Conservation (phyloP, 1,140 invertebrate genomes). For the Charaxes varanes region DNA sequence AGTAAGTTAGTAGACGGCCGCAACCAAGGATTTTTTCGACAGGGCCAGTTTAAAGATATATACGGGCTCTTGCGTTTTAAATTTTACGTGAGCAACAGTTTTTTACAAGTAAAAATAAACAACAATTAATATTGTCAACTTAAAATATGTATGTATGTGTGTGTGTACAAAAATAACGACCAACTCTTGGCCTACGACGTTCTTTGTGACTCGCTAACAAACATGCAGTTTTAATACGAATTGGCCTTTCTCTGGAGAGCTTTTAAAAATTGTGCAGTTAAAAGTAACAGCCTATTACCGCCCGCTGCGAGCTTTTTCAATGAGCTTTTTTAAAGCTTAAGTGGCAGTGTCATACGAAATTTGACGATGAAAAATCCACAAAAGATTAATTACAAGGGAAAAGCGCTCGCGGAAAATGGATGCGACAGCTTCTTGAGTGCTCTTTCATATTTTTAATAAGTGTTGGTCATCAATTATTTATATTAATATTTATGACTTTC, state of each 20-base stretch:
- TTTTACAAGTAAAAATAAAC: too few species aligned
- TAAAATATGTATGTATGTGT: too few species aligned
- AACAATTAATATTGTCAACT: too few species aligned
- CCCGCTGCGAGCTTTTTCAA: constrained; percentile 5
- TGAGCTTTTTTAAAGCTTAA: constrained; percentile 5
- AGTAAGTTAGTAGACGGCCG: too few species aligned
- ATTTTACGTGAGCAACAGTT: too few species aligned
- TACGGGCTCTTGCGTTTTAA: too few species aligned
- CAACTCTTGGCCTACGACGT: too few species aligned
- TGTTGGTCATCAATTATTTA: too few species aligned
- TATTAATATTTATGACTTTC: too few species aligned
- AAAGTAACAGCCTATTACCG: constrained; percentile 10
- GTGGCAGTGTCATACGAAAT: constrained; percentile 8
- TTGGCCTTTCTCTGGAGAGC: constrained; percentile 1
- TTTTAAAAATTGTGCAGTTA: constrained; percentile 10
- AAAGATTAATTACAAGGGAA: constrained; percentile 7
- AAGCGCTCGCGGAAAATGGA: constrained; percentile 1
- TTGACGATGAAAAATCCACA: constrained; percentile 9
- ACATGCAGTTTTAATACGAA: constrained; percentile 22
- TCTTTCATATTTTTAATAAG: background rate
- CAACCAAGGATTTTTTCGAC: too few species aligned
- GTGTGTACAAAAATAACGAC: too few species aligned
- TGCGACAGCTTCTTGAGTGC: background rate
- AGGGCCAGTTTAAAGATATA: too few species aligned
- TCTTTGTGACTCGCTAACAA: constrained; percentile 22